Conservation (phyloP, 2,888 invertebrate species). For the Phengaris arion region DNA sequence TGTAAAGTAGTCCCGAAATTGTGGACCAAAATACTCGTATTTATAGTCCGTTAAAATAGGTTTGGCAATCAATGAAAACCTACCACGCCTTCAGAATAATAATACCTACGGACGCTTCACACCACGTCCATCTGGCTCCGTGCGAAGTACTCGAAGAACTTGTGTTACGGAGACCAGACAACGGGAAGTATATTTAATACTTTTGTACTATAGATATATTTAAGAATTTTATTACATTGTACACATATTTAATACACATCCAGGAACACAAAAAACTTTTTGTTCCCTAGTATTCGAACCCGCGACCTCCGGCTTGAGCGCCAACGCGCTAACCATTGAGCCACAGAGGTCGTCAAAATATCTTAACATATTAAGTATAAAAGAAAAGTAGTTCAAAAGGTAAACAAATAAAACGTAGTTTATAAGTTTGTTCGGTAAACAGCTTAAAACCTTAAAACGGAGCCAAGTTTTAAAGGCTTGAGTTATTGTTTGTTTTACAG, state of each 20-base stretch:
- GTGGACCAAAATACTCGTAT: background rate
- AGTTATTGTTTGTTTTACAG: conserved; percentile 21
- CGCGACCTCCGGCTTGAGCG: no score
- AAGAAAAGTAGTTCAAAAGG: background rate
- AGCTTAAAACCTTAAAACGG: background rate
- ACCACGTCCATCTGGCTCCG: no score
- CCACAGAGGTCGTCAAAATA: background rate
- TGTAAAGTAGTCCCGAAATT: background rate
- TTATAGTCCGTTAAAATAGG: background rate
- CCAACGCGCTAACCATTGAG: no score
- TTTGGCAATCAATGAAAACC: background rate
- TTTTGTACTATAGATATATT: no score
- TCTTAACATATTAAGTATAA: background rate
- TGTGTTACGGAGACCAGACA: no score
- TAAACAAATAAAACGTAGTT: conserved; percentile 8
- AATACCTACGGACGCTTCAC: no score
- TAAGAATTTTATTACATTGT: no score
- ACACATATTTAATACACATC: no score
- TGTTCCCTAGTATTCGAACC: no score
- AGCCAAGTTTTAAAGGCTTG: conserved; percentile 16
- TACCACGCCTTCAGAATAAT: background rate
- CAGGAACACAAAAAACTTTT: no score
- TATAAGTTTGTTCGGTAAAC: background rate
- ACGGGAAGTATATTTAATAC: no score
- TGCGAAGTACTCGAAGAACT: no score